A percentile compares a stretch with the other conserved stretches of the same genome.
Evolutionary conservation across 92 coral and sea anemone species (phyloP).

Genomic region (Porites rus): DNA sequence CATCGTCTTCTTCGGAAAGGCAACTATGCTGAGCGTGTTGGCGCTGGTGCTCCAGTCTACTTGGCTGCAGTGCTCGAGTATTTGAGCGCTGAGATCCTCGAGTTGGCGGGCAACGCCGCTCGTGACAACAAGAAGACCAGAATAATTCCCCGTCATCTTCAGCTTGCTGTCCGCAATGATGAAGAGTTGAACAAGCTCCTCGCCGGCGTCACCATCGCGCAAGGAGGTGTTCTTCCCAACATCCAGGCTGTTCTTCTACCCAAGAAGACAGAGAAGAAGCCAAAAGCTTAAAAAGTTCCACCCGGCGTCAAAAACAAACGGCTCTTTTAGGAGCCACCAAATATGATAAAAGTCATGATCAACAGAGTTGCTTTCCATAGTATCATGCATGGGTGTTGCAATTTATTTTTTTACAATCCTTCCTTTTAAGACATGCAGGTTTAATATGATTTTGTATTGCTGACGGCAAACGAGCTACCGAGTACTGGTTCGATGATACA

Average conservation of each 20-base stretch:
- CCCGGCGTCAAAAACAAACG: not conserved
- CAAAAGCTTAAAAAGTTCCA: not conserved
- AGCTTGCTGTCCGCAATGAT: constrained; percentile 77
- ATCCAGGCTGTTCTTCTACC: constrained; percentile 92
- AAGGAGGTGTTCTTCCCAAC: constrained; percentile 64
- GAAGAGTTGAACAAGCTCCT: constrained; percentile 60
- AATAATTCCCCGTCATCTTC: constrained; percentile 84
- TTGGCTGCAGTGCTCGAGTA: constrained; percentile 58
- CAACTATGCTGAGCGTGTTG: constrained; percentile 81
- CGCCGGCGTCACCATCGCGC: constrained; percentile 54
- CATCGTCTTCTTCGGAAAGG: constrained; percentile 71
- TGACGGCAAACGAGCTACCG: no score
- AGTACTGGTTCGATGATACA: no score
- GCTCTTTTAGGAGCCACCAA: no score
- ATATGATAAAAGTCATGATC: no score
- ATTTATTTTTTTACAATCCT: no score
- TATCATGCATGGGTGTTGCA: no score
- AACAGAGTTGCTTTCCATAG: no score
- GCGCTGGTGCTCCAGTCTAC: constrained; percentile 91
- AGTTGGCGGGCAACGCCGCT: constrained; percentile 81
- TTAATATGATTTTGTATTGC: no score
- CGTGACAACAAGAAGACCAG: constrained; percentile 87
- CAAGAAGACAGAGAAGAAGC: constrained; percentile 62
- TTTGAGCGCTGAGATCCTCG: constrained; percentile 58
- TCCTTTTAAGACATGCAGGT: no score